phyloP scores from a whole-genome alignment of 2,888 invertebrate species.

The Ophonus ardosiacus region DNA sequence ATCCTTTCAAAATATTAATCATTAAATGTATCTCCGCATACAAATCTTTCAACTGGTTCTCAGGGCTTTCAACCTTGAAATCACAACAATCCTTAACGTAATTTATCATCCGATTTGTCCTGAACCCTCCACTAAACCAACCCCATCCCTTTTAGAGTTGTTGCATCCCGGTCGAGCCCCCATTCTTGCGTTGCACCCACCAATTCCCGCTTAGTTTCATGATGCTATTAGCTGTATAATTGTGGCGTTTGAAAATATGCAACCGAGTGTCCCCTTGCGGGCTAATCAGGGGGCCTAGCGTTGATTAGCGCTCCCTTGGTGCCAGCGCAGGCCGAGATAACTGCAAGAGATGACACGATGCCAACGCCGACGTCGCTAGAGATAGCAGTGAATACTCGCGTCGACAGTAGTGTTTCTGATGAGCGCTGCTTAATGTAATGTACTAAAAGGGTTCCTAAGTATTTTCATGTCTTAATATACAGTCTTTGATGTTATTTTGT shows the following conservation, averaged over 20 bases:
- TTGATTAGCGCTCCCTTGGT: constrained; percentile 59
- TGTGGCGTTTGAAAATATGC: constrained; percentile 46
- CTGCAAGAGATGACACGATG: not conserved
- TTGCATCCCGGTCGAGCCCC: too few species aligned
- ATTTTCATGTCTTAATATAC: not conserved
- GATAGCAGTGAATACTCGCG: not conserved
- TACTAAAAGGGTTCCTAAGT: not conserved
- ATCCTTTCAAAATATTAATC: not conserved
- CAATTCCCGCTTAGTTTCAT: constrained; percentile 29
- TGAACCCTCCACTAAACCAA: not conserved
- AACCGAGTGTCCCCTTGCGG: not conserved
- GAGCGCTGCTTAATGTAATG: not conserved
- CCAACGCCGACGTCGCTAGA: not conserved
- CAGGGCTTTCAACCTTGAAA: not conserved
- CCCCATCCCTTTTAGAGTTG: not conserved
- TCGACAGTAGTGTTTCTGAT: not conserved
- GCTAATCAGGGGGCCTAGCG: constrained; percentile 55
- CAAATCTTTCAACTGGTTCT: not conserved
- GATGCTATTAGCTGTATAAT: constrained; percentile 42
- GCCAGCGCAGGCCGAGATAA: constrained; percentile 27
- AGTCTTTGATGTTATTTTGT: not conserved
- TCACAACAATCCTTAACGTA: not conserved
- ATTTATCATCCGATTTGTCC: not conserved
- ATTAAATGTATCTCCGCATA: not conserved
- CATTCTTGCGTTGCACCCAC: too few species aligned